A percentile compares a stretch with the other conserved stretches of the same genome.
phyloP scores from a whole-genome alignment of 1,140 invertebrate genomes.

The Schlechtendalia chinensis region DNA sequence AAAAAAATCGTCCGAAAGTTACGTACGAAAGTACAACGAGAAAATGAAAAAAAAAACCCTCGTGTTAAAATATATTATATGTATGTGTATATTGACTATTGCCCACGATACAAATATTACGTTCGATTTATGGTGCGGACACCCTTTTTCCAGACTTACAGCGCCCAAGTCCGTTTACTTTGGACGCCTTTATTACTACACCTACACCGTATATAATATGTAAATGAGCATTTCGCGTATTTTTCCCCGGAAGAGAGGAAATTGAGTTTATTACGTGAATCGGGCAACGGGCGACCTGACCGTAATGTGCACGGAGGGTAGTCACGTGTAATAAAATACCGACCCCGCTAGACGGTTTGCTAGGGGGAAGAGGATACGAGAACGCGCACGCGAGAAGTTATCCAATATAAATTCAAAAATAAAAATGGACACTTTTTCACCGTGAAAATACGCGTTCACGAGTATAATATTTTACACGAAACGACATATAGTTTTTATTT shows the following conservation, averaged over 20 bases:
- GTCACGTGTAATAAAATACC: slow-evolving; percentile 35
- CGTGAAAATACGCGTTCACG: not conserved
- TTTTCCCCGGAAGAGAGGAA: slow-evolving; percentile 17
- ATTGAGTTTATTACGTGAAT: slow-evolving; percentile 33
- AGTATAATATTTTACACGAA: slow-evolving; percentile 8
- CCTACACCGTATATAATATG: not conserved
- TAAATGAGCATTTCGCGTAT: slow-evolving; percentile 32
- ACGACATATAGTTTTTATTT: too few species aligned
- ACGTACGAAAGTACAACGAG: too few species aligned
- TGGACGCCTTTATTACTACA: slow-evolving; percentile 28
- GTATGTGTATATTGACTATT: too few species aligned
- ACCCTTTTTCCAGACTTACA: slow-evolving; percentile 14
- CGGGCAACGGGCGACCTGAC: slow-evolving; percentile 22
- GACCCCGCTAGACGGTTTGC: not conserved
- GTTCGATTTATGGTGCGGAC: slow-evolving; percentile 18
- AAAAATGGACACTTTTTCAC: slow-evolving; percentile 17
- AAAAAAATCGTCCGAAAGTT: too few species aligned
- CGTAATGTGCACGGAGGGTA: slow-evolving; percentile 17
- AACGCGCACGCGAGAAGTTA: slow-evolving; percentile 16
- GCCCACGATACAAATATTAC: slow-evolving; percentile 6
- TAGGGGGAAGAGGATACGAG: not conserved
- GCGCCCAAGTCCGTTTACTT: slow-evolving; percentile 17
- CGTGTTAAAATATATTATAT: slow-evolving; percentile 7
- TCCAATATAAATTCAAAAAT: slow-evolving; percentile 31
- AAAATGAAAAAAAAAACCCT: not conserved